These are phyloP conservation scores for Trogon melanurus DNA, from an alignment of 2,113 vertebrate species.

Conservation along the genomic window DNA sequence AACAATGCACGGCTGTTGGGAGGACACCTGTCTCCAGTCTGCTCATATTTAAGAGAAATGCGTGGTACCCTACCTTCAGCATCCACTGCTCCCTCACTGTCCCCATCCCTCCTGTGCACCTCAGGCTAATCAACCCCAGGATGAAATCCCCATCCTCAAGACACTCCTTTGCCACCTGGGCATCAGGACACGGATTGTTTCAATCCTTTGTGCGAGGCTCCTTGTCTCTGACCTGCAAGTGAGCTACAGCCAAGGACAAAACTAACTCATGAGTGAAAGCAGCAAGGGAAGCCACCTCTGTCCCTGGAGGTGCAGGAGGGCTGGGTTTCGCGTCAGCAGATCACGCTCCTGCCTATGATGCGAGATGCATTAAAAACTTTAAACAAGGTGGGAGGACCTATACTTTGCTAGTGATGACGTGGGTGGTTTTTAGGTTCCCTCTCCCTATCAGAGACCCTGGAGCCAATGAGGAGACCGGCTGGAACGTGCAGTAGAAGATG, in stretches of 20 bases:
- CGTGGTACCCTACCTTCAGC: not conserved
- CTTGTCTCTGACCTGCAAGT: not conserved
- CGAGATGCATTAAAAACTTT: not conserved
- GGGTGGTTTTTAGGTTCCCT: not conserved
- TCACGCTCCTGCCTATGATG: not conserved
- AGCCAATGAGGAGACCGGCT: not conserved
- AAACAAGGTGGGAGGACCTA: not conserved
- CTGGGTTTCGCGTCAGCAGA: not conserved
- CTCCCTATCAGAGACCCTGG: not conserved
- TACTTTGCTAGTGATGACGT: not conserved
- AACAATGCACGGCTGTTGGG: not conserved
- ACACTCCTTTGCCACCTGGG: not conserved
- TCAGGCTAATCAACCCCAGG: fast-evolving
- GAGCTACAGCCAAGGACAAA: not conserved
- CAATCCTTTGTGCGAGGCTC: not conserved
- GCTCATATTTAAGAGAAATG: not conserved
- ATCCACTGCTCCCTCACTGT: fast-evolving
- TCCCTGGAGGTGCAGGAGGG: not conserved
- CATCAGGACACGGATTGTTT: not conserved
- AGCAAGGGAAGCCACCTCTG: not conserved
- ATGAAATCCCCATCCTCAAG: fast-evolving
- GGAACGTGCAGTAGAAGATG: not conserved
- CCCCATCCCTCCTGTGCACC: fast-evolving
- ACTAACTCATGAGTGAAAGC: not conserved
- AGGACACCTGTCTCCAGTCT: not conserved